Base-by-base conservation (phyloP, 2,113 vertebrate genomes). In the Tamias sibiricus region DNA sequence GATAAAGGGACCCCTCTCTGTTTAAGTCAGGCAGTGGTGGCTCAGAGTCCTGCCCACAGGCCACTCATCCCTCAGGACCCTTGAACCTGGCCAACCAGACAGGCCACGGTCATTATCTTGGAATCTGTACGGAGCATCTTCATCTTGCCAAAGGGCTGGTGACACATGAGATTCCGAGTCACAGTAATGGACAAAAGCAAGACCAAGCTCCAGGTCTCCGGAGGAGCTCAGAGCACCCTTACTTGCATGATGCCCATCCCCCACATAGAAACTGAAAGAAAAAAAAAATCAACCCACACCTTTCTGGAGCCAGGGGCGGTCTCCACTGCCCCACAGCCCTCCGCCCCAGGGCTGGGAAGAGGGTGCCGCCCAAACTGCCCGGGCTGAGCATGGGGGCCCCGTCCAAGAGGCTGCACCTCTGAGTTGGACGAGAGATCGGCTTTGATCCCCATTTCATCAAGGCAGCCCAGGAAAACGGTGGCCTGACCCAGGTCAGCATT, bases 371-470 rank as follows among this genome's bases (percentile, higher is more conserved):
- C 17, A 1, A n/a, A 44, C 37, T 37, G 16, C 0, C 49, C 19
- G 8, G 7, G 32, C 81, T 0, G 87, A 76, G 81, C 80, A 81
- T 17, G 9, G 28, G 76, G 0, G 6, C 22, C 30, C 12, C 19
- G 6, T 66, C 62, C 59, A 12, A 86, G 57, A 35, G 44, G 35
- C 4, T 54, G 47, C 13, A 54, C 49, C 13, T 85, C 79, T 94
- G 91, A 88, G 68, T 0, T 62, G 37, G 87, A n/a, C 68, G 26
- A 11, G 76, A 30, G 32, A 59, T 49, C 66, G 84, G 71, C 80
- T 77, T 87, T 11, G 30, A 66, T 79, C 95, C 89, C 96, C 75
- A 26, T 95, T 92, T 74, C 64, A 49, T 93, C 84, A 85, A 75
- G 59, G 32, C 49, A 42, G 47, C 75, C 59, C 44, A 5, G 69